These are phyloP conservation scores for Chlorospingus flavigularis DNA, from an alignment of 2,797 vertebrate genomes.

Conservation along the genomic window DNA sequence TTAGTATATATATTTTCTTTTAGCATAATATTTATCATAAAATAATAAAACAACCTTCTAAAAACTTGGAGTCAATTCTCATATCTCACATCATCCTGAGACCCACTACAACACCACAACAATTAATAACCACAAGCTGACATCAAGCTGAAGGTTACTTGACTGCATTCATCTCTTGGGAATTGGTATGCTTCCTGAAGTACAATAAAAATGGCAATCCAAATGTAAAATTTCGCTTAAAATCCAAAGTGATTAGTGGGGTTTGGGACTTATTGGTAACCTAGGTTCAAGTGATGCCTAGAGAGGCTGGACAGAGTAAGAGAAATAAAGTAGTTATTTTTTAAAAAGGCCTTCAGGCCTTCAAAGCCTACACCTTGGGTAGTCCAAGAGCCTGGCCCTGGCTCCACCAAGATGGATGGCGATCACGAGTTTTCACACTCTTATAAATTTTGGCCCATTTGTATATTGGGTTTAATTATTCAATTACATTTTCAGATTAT, in stretches of 20 bases:
- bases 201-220: background rate
- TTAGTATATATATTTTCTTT: too few species aligned
- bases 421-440: rapidly evolving
- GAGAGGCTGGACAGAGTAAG: background rate
- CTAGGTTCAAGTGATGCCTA: background rate
- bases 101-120: too few species aligned
- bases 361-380: background rate
- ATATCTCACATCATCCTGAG: too few species aligned
- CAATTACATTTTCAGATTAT: background rate
- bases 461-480: background rate
- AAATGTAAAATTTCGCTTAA: background rate
- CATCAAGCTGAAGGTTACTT: background rate
- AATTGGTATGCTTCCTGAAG: background rate
- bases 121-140: too few species aligned
- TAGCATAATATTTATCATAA: too few species aligned
- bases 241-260: background rate
- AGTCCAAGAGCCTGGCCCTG: background rate
- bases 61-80: too few species aligned
- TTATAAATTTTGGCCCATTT: background rate
- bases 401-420: rapidly evolving
- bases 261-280: background rate
- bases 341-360: background rate
- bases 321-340: background rate
- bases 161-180: background rate
- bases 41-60: too few species aligned